Evolutionary conservation across 2,888 invertebrate species (phyloP), one percentile per base, ranked within the genome.

Genomic region (Eupsilia transversa): DNA sequence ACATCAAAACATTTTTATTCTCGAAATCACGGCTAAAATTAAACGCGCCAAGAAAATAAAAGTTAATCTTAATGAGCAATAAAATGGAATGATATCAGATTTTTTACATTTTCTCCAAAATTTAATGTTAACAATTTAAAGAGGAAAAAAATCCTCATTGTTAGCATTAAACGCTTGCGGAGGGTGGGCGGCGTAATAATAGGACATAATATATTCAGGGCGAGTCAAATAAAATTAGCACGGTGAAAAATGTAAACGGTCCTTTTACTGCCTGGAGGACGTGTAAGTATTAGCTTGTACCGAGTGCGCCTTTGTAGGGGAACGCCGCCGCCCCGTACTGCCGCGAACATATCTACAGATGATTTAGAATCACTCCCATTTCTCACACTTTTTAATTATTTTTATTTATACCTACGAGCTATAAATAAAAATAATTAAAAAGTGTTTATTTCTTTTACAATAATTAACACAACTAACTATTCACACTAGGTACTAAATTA

Each of bases 161-260:
- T 94, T 94, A 91, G 93, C 94, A 92, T 94, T 94, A 95, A 95
- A 93, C 92, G 94, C 91, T 91, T 88, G 91, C 85, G 90, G 92
- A 94, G 95, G 94, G 94, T 80, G 92, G 88, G 91, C 79, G 89
- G 91, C 88, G 94, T 93, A 94, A 95, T 96, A 96, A 96, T 95
- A 94, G 94, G 94, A 91, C 92, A 95, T 96, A 96, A 96, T 96
- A 96, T 96, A 96, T 96, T 96, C 96, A 95, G 93, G 94, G 91
- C 90, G 94, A 96, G 96, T 95, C 95, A 96, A 96, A 96, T 96
- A 95, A 96, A 96, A 96, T 96, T 96, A 96, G 96, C 94, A 95
- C 95, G 95, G 93, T 95, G 94, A 96, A 96, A 96, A 96, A 96
- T 96, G 95, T 96, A 94, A 96, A 95, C 95, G 96, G 92, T 91